phyloP scores from a whole-genome alignment of 2,888 invertebrate species.

The Xanthorhoe spadicearia region DNA sequence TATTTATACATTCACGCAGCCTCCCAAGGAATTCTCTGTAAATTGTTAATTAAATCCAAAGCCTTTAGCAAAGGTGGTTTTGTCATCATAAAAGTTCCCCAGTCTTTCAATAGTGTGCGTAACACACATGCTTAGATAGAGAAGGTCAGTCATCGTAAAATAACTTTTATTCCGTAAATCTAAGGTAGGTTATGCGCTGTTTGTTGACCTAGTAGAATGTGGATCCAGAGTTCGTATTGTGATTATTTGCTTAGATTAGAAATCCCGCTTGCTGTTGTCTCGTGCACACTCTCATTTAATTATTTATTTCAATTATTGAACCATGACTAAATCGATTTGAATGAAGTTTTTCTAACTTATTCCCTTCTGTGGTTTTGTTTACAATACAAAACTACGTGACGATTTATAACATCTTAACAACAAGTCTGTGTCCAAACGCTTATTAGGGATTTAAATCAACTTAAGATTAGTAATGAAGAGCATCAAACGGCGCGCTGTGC shows the following conservation, averaged over 20 bases:
- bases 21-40: slow-evolving; percentile 61
- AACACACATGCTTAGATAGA: slow-evolving; percentile 42
- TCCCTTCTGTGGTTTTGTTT: neutral
- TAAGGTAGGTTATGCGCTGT: slow-evolving; percentile 43
- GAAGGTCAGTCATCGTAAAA: slow-evolving; percentile 39
- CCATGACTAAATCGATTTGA: slow-evolving; percentile 28
- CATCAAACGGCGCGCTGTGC: no score
- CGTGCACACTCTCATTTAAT: slow-evolving; percentile 48
- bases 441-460: neutral
- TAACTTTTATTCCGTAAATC: slow-evolving; percentile 38
- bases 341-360: neutral
- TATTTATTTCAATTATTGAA: slow-evolving; percentile 48
- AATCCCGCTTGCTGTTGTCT: slow-evolving; percentile 55
- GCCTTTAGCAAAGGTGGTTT: slow-evolving; percentile 65
- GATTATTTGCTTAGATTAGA: slow-evolving; percentile 64
- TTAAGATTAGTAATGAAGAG: no score
- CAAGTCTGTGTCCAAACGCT: neutral
- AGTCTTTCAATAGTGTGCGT: slow-evolving; percentile 55
- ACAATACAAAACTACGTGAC: no score
- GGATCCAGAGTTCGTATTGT: slow-evolving; percentile 52
- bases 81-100: slow-evolving; percentile 68
- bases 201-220: slow-evolving; percentile 39
- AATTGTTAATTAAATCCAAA: slow-evolving; percentile 72
- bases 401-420: neutral
- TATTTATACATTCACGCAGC: slow-evolving; percentile 34